Evolutionary conservation across 2,113 vertebrate genomes (phyloP), one percentile per base, ranked within the genome.

Genomic region (rat (Rattus norvegicus)): DNA sequence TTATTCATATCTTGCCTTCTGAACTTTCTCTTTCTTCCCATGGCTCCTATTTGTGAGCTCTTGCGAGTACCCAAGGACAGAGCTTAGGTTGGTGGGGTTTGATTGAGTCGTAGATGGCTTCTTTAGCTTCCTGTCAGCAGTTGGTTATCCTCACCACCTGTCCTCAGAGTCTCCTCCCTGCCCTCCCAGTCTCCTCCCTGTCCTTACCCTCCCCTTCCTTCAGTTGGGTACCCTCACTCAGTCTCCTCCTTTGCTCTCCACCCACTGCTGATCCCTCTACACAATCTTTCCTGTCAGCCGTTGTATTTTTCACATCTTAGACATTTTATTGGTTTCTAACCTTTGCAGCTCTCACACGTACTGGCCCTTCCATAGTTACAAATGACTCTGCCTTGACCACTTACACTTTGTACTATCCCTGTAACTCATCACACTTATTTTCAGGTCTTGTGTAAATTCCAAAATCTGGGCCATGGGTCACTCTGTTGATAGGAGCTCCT

Each of bases 81-180:
- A 36, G 20, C 39, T 26, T 22, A n/a, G 3, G 14, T 1, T 26
- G 12, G n/a, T 28, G 7, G 7, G 1, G 12, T 2, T 14, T 72
- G 36, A 33, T 10, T 84, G 17, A 12, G 7, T 72, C 61, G 43
- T 56, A 43, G 2, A 47, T 85, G n/a, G 39, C 30, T 20, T 26
- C 24, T 17, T 85, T 85, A 91, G 26, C 49, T 67, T 19, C 77
- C 36, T 47, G 26, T 52, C 4, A 26, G 8, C 14, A 20, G 4
- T 4, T 67, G 65, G 22, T n/a, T 22, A 43, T 33, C 52, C 24
- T 26, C 69, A 33, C 56, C 26, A n/a, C 39, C 12, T 54, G 33
- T 49, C 33, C 49, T 73, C 43, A 43, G 24, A 10, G 54, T 36
- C 43, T 30, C 56, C 28, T 19, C 17, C 26, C 22, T 63, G 61